phyloP scores from a whole-genome alignment of 2,113 vertebrate genomes.

The Macrotus californicus region DNA sequence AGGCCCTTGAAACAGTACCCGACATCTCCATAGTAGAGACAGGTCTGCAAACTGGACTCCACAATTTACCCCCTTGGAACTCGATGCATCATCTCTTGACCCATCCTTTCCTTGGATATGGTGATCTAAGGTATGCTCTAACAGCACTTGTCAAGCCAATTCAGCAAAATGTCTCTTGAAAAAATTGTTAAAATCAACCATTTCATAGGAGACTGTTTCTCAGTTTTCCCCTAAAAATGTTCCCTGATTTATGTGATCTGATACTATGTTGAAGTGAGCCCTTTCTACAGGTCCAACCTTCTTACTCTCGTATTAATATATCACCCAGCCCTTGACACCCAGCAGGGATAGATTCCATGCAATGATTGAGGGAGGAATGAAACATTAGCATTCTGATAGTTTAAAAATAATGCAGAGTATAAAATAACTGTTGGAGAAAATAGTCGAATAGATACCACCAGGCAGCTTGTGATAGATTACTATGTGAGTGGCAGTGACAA shows the following conservation, averaged over 20 bases:
- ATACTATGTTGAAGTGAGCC: neutral
- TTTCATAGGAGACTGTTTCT: neutral
- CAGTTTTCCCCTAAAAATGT: neutral
- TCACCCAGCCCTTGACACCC: neutral
- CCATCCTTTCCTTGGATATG: neutral
- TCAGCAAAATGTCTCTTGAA: neutral
- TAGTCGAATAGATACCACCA: neutral
- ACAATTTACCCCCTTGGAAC: neutral
- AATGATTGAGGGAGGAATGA: neutral
- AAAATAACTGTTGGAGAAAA: neutral
- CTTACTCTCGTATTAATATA: neutral
- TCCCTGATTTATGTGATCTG: neutral
- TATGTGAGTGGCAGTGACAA: neutral
- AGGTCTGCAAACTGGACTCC: neutral
- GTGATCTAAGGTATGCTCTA: neutral
- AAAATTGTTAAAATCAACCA: neutral
- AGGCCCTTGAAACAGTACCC: neutral
- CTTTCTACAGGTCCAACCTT: neutral
- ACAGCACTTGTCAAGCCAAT: neutral
- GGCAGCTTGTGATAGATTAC: constrained; percentile 10
- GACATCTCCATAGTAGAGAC: neutral
- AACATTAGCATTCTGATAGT: neutral
- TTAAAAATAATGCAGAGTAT: neutral
- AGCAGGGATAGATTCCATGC: neutral
- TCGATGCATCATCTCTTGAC: neutral